phyloP scores from a whole-genome alignment of 2,113 vertebrate species.

The Colaptes auratus region DNA sequence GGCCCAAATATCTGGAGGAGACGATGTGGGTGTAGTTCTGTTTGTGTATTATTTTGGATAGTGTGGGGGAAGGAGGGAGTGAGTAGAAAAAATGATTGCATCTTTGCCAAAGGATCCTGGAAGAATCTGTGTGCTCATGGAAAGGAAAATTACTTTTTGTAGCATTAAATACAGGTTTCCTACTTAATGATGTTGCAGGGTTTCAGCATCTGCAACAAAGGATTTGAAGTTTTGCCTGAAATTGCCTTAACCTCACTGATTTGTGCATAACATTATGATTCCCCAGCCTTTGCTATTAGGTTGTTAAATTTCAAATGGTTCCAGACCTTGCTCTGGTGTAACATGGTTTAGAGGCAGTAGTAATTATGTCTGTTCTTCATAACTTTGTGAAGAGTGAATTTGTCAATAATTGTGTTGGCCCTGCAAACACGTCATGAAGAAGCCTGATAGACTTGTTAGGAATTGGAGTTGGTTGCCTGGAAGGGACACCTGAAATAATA shows the following conservation, averaged over 20 bases:
- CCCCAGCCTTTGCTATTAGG: not conserved
- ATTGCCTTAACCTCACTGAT: not conserved
- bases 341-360: not conserved
- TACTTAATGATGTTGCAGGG: not conserved
- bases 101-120: not conserved
- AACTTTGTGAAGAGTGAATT: not conserved
- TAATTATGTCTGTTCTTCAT: not conserved
- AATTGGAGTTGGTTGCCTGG: not conserved
- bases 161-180: not conserved
- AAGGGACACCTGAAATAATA: not conserved
- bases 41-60: slow-evolving; percentile 17
- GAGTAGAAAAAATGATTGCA: not conserved
- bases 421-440: not conserved
- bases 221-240: not conserved
- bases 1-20: slow-evolving; percentile 5
- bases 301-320: not conserved
- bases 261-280: not conserved
- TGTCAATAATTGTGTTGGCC: not conserved
- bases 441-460: not conserved
- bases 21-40: slow-evolving; percentile 29
- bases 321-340: not conserved
- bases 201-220: not conserved
- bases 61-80: not conserved
- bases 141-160: not conserved
- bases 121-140: not conserved